Evolutionary conservation across 2,797 vertebrate species (phyloP).

Genomic region (Setipinna tenuifilis): DNA sequence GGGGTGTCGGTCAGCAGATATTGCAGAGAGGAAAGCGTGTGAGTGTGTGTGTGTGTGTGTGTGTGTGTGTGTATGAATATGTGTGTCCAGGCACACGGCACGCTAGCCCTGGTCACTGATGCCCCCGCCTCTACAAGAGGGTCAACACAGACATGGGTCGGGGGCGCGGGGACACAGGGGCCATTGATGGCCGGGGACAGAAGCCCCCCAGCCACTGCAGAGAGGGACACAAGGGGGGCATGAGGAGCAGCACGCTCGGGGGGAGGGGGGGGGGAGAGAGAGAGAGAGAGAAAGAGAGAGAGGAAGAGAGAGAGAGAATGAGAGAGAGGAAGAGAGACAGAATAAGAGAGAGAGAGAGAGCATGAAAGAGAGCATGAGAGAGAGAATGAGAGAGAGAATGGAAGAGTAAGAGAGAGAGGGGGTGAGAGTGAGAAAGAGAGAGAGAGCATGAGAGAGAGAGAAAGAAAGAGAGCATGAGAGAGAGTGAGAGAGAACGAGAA

Average conservation of each 20-base stretch:
- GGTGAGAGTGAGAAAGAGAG: not conserved
- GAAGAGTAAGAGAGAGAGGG: not conserved
- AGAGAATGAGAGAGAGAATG: not conserved
- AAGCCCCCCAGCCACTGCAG: not conserved
- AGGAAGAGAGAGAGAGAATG: not conserved
- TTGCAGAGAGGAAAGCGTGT: no score
- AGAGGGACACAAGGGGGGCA: not conserved
- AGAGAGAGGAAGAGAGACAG: not conserved
- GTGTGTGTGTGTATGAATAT: slow-evolving; percentile 29
- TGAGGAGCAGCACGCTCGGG: not conserved
- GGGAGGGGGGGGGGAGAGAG: not conserved
- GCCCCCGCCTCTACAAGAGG: not conserved
- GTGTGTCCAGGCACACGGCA: not conserved
- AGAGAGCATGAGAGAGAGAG: not conserved
- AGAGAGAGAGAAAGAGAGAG: not conserved
- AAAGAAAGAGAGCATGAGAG: not conserved
- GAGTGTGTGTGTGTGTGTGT: slow-evolving; percentile 43
- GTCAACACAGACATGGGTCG: not conserved
- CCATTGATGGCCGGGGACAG: not conserved
- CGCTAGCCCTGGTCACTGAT: not conserved
- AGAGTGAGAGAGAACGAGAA: not conserved
- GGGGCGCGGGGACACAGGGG: not conserved
- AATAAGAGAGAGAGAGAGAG: not conserved
- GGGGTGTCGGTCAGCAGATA: no score
- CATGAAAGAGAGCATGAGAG: not conserved